Percentiles rank a stretch among this genome's conserved stretches.
These are phyloP conservation scores for Hoplostethus mediterraneus DNA, from an alignment of 2,797 vertebrate genomes.

Conservation along the genomic window DNA sequence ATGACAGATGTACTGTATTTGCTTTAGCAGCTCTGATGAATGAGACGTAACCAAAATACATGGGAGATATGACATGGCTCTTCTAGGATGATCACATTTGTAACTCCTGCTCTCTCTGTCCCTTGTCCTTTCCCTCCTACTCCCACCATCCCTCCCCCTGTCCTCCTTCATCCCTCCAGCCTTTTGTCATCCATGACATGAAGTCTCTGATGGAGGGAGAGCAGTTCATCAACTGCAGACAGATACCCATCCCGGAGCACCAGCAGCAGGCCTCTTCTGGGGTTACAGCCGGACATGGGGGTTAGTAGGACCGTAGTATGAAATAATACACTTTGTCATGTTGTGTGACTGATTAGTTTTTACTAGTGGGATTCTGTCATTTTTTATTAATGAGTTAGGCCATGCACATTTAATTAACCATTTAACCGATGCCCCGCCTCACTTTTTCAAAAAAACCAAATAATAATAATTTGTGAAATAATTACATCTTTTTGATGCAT, in stretches of 20 bases:
- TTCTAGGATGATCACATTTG: constrained; percentile 23
- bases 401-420: too few relatives aligned
- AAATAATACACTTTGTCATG: not conserved
- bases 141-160: not conserved
- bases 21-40: constrained; percentile 39
- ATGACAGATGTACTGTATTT: constrained; percentile 27
- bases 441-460: too few relatives aligned
- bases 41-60: constrained; percentile 43
- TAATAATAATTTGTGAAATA: too few relatives aligned
- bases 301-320: constrained; percentile 46
- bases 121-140: not conserved
- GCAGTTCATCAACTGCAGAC: constrained; percentile 92
- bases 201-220: constrained; percentile 96
- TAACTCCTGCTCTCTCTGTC: not conserved
- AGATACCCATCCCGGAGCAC: constrained; percentile 84
- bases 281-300: constrained; percentile 36
- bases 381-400: not conserved
- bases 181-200: constrained; percentile 98
- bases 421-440: too few relatives aligned
- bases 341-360: not conserved
- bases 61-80: constrained; percentile 2
- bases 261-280: constrained; percentile 55
- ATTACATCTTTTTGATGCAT: too few relatives aligned
- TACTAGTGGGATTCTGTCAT: not conserved
- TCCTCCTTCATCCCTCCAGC: constrained; percentile 77